These are phyloP conservation scores for Tillus elongatus DNA, from an alignment of 2,888 invertebrate species.

Conservation along the genomic window DNA sequence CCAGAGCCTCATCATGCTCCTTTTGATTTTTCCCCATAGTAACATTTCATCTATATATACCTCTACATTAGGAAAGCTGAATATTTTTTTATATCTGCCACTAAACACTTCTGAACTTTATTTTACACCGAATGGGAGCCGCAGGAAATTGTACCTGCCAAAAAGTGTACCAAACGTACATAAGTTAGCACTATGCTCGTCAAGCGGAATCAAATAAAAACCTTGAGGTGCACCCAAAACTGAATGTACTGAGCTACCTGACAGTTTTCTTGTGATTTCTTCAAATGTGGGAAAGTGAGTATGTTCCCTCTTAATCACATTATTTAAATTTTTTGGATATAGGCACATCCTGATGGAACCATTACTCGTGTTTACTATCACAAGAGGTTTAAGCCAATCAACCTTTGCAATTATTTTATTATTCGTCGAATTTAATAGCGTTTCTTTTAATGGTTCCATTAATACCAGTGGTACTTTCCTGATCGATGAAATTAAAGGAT, in stretches of 20 bases:
- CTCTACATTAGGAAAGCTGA: background rate
- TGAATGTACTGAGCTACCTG: conserved; percentile 23
- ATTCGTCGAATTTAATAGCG: background rate
- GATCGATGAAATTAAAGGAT: conserved; percentile 1
- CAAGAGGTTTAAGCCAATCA: conserved; percentile 17
- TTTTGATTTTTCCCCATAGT: background rate
- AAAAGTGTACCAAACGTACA: conserved; percentile 27
- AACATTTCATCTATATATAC: conserved; percentile 24
- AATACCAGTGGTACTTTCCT: conserved; percentile 8
- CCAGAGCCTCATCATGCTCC: background rate
- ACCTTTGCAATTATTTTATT: conserved; percentile 5
- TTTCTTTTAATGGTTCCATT: background rate
- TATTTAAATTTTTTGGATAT: conserved; percentile 29
- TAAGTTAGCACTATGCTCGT: conserved; percentile 21
- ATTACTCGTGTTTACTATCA: conserved; percentile 18
- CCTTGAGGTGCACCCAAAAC: conserved; percentile 23
- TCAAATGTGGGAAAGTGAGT: conserved; percentile 23
- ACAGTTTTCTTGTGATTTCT: conserved; percentile 25
- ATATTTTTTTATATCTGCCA: background rate
- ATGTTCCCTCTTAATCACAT: conserved; percentile 21
- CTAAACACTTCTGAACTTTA: conserved; percentile 26
- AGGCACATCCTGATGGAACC: conserved; percentile 25
- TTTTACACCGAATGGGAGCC: conserved; percentile 24
- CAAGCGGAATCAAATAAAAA: conserved; percentile 22
- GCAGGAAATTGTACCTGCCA: conserved; percentile 24